Evolutionary conservation across 1,140 invertebrate genomes (phyloP).

Genomic region (Listronotus bonariensis): DNA sequence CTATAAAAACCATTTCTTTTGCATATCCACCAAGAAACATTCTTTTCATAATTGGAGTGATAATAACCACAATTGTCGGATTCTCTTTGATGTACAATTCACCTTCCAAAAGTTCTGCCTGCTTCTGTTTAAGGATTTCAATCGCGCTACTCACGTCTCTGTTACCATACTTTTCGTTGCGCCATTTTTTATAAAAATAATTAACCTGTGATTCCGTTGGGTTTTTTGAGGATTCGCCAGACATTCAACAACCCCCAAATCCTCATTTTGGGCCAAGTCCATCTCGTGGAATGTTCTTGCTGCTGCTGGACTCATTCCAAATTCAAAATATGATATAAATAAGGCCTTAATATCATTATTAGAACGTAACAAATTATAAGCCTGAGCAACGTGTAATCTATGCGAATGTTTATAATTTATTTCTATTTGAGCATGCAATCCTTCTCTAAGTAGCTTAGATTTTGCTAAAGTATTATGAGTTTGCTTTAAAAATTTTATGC

Average conservation of each 20-base stretch:
- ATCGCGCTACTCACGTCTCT: conserved; percentile 6
- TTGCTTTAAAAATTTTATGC: too few relatives aligned
- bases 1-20: conserved; percentile 20
- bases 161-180: conserved; percentile 7
- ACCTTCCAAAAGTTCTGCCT: not conserved
- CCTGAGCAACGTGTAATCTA: conserved; percentile 5
- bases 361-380: conserved; percentile 12
- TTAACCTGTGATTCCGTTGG: conserved; percentile 19
- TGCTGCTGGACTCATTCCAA: too few relatives aligned
- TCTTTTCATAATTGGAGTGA: conserved; percentile 25
- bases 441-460: too few relatives aligned
- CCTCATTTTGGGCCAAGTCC: not conserved
- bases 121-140: conserved; percentile 8
- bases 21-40: conserved; percentile 2
- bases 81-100: conserved; percentile 15
- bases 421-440: conserved; percentile 10
- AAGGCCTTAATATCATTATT: conserved; percentile 9
- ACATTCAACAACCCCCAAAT: not conserved
- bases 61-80: too few relatives aligned
- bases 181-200: too few relatives aligned
- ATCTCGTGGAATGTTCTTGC: conserved; percentile 21
- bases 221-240: conserved; percentile 20
- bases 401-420: conserved; percentile 6
- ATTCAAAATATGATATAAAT: conserved; percentile 18
- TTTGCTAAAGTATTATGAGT: too few relatives aligned